Percentiles rank a stretch among this genome's conserved stretches.
Evolutionary conservation across 2,797 vertebrate genomes (phyloP).

Genomic region (Rhinophrynus dorsalis): DNA sequence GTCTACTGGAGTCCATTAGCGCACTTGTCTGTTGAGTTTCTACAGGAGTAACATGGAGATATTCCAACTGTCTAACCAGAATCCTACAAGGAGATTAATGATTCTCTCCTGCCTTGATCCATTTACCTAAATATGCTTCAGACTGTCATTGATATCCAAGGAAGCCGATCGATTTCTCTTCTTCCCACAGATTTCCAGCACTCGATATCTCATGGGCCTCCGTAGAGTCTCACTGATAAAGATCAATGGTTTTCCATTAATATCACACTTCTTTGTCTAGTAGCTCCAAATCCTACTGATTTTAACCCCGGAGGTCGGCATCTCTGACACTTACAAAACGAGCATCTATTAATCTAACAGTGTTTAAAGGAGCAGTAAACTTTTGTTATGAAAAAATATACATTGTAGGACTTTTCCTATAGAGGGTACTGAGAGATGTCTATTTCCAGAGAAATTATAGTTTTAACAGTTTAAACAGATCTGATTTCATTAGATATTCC

Average conservation of each 20-base stretch:
- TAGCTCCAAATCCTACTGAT: not conserved
- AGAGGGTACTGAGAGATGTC: too few species aligned
- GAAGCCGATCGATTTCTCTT: constrained; percentile 16
- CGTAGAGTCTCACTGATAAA: constrained; percentile 12
- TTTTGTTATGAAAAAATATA: too few species aligned
- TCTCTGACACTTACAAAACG: not conserved
- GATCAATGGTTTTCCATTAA: constrained; percentile 35
- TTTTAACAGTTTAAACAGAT: too few species aligned
- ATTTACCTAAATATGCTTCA: constrained; percentile 3
- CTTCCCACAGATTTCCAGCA: constrained; percentile 5
- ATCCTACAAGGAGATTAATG: not conserved
- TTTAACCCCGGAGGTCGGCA: not conserved
- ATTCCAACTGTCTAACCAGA: not conserved
- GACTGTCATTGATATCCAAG: not conserved
- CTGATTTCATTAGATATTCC: too few species aligned
- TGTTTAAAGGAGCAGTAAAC: too few species aligned
- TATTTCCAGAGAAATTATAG: too few species aligned
- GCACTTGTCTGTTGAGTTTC: not conserved
- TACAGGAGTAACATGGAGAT: not conserved
- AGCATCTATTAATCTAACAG: not conserved
- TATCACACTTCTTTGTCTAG: not conserved
- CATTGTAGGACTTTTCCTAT: too few species aligned
- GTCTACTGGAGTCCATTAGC: constrained; percentile 30
- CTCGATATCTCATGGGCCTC: not conserved
- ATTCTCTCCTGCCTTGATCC: not conserved